Evolutionary conservation across 2,888 invertebrate genomes (phyloP).

Genomic region (Balanococcus diminutus): DNA sequence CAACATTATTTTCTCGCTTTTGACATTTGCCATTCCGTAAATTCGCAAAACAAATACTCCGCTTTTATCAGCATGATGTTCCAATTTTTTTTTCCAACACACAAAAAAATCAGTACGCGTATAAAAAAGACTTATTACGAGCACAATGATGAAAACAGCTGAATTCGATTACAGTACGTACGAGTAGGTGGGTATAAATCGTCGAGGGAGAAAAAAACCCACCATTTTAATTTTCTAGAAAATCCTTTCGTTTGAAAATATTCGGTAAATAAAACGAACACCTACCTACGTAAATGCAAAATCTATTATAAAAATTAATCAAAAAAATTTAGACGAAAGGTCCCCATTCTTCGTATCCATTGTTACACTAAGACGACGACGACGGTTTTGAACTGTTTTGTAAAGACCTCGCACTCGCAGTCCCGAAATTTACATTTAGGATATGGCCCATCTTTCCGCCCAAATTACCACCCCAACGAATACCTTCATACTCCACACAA

Average conservation of each 20-base stretch:
- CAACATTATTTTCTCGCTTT: background rate
- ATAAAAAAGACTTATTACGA: background rate
- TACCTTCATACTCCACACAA: background rate
- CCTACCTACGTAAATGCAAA: background rate
- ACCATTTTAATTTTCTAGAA: background rate
- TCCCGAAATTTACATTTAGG: constrained; percentile 2
- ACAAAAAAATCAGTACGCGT: background rate
- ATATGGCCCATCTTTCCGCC: background rate
- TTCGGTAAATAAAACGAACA: background rate
- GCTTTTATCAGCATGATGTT: background rate
- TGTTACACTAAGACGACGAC: background rate
- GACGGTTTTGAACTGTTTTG: background rate
- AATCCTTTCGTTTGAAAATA: background rate
- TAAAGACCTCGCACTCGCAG: background rate
- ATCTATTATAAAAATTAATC: background rate
- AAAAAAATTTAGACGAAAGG: background rate
- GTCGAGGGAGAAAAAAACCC: too few species aligned
- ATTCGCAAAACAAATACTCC: background rate
- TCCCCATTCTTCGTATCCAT: background rate
- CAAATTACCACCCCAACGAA: background rate
- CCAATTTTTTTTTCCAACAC: too few species aligned
- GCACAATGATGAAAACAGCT: too few species aligned
- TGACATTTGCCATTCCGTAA: background rate
- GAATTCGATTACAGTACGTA: background rate
- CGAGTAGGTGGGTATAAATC: too few species aligned